Base-by-base conservation (phyloP, 2,888 invertebrate species). In the Altica lythri region DNA sequence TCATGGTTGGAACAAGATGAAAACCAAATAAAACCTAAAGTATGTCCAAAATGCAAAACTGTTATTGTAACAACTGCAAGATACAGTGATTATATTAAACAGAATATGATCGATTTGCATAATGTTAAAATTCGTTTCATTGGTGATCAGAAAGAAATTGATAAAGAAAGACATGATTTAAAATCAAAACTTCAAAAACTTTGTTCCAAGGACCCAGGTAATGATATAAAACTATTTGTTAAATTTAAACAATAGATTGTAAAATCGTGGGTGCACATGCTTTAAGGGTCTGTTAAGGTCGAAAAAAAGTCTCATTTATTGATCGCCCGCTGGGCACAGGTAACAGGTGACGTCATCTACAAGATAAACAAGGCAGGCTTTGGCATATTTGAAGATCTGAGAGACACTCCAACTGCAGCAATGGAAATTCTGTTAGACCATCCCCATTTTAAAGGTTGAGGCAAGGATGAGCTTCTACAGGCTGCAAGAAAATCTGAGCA, bases 71-170 rank as follows among this genome's bases (percentile, higher is more conserved):
- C 55, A 4, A 69, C 71, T 1, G 45, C 63, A 29, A 44, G 71
- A 52, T 71, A 66, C 43, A 63, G 65, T 13, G 61, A 69, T 44
- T 64, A 62, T 42, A 45, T 65, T 2, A 71, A 69, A 56, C 45
- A 30, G 25, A 60, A 63, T 2, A 38, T 66, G 32, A 4, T 16
- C 1, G 68, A 67, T 50, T 60, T 71, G 4, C 46, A 34, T 5
- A 45, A 53, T 14, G 65, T 64, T 8, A 67, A 67, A 52, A 38
- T 14, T 10, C 37, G 25, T 18, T 53, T 50, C 13, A 79, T 76
- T 55, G 81, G 81, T 18, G 72, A 66, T 32, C 2, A 38, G 6
- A 2, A 50, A 4, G 62, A 72, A 52, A 77, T 78, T 48, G 60
- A 71, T 48, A 75, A 77, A 35, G 72, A 70, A 55, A 60, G 57